Evolutionary conservation across 2,113 vertebrate species (phyloP).

Genomic region (Bubo blakistoni): DNA sequence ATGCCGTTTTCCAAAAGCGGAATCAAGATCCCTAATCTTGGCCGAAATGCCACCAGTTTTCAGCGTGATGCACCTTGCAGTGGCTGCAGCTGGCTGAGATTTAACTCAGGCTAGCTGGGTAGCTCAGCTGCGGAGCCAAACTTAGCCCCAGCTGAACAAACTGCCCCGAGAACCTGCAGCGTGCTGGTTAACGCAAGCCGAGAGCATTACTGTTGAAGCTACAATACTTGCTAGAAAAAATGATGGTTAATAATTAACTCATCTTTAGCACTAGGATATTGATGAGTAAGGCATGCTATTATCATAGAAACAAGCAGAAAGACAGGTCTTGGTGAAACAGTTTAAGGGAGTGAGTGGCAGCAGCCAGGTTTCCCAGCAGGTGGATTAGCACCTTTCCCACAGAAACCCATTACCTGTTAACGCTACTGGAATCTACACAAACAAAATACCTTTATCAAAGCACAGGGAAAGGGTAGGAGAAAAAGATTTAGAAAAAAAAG

Average conservation of each 20-base stretch:
- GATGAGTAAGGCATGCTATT: background rate
- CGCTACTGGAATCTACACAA: background rate
- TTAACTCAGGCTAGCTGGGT: background rate
- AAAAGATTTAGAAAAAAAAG: background rate
- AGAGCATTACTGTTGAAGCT: background rate
- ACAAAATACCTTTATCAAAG: background rate
- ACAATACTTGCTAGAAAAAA: rapidly evolving
- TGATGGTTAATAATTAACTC: background rate
- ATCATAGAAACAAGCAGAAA: background rate
- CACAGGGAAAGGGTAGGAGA: background rate
- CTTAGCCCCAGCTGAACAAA: background rate
- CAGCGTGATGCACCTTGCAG: background rate
- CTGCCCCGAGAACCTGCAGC: background rate
- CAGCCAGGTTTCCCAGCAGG: background rate
- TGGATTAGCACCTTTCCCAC: background rate
- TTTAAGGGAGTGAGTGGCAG: background rate
- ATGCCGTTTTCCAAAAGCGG: background rate
- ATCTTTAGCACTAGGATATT: background rate
- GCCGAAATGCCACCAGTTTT: rapidly evolving
- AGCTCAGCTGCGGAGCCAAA: background rate
- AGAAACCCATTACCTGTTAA: background rate
- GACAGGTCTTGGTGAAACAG: background rate
- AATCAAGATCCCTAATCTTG: background rate
- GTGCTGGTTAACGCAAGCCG: rapidly evolving
- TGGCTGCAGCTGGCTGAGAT: background rate